Base-by-base conservation (phyloP, 2,797 vertebrate genomes). In the Sylvilagus floridanus region DNA sequence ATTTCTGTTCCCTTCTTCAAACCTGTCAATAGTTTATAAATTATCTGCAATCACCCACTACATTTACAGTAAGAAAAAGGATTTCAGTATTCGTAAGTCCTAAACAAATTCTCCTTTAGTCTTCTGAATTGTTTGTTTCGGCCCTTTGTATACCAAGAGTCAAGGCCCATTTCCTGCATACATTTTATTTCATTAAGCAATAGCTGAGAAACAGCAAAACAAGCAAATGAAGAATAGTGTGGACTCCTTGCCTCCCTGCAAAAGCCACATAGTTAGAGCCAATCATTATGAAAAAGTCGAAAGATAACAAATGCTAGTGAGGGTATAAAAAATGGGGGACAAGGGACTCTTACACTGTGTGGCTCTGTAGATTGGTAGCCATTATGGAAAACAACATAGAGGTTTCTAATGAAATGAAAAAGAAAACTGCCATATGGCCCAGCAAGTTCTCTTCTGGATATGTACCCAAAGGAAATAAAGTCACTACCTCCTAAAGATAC, bases 1-100 rank as follows among this genome's bases (percentile, higher is more conserved):
- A 76, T 54, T 66, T 88, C 75, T 21, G n/a, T 79, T 92, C 85
- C 62, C 69, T 88, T 88, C 66, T 72, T 62, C 50, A 72, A 47
- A 68, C 21, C 30, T 84, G 79, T 82, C 17, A 28, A 71, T 26
- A 30, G 32, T 52, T 78, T 52, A 71, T 26, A 75, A 47, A n/a
- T 68, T 66, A 22, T 84, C 69, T 35, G 42, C 65, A 17, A 75
- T 22, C 66, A 57, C 1, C 28, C 9, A 68, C 57, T 32, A 21
- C 42, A 63, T 65, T 68, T 30, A 84, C 32, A 72, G 9, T 50
- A 28, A 94, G 78, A 84, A 75, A 72, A 84, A 88, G 30, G 37
- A 66, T 66, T 30, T 66, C 21, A 68, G 63, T 22, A 68, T 17
- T 82, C 81, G 11, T 13, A 47, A 68, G 35, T 82, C 82, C 71